Evolutionary conservation across 2,797 vertebrate species (phyloP), one percentile per base, ranked within the genome.

Genomic region (Ispidina lecontei): DNA sequence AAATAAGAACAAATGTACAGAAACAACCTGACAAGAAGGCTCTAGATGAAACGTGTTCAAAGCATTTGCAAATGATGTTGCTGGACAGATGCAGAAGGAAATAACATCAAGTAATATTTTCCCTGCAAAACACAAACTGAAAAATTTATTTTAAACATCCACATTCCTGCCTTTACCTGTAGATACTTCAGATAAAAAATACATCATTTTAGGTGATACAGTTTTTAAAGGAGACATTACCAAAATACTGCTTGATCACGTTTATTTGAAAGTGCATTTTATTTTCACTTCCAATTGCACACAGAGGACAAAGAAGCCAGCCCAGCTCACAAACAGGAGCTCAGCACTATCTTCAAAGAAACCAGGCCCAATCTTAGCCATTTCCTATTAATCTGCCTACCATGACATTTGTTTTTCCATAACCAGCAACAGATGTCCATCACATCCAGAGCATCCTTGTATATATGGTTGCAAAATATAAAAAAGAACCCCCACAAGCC

Each of bases 1-100:
- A 94, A 95, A 86, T 77, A 85, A 91, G 62, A 90, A 86, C 72
- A 92, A 93, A 96, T 82, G 93, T 96, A 96, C 93, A 71, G 95
- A 96, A 90, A 77, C 91, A 96, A 93, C 65, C 82, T 84, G 83
- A 93, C 93, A 93, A 94, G 94, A 78, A 80, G 78, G 91, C 90
- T 92, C 90, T 84, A 95, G 91, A 92, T 75, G 86, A 88, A 95
- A 94, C 46, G 88, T 9, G 7, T 90, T 92, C 78, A 87, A 89
- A 95, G 91, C 87, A 85, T 59, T 95, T 92, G 86, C 86, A 94
- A 88, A 88, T 55, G 29, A 67, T 77, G 68, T 69, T 82, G 47
- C 78, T 79, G 77, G 35, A 91, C 75, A 96, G 71, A 84, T 69
- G 64, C 25, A 96, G 92, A 94, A 63, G 77, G 60, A 94, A 95